Evolutionary conservation across 2,888 invertebrate genomes (phyloP), one percentile per base, ranked within the genome.

Genomic region (Chrysolina oricalcia): DNA sequence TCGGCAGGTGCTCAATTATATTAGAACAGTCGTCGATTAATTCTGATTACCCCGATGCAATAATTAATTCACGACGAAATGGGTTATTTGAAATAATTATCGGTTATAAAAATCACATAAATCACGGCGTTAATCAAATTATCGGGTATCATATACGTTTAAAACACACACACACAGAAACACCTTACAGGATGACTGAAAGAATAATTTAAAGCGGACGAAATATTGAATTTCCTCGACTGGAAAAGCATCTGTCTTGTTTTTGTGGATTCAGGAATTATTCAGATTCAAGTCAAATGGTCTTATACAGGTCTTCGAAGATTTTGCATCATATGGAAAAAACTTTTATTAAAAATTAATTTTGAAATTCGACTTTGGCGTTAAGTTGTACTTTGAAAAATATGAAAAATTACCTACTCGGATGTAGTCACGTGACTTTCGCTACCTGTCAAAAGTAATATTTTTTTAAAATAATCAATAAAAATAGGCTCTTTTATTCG

Each of bases 41-140:
- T 21, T 56, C 19, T 15, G 11, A 56, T 56, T 56, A 15, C 56
- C 17, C 19, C 23, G 21, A 15, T 13, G 15, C 23, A 13, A 56
- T 56, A 56, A 56, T 56, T 56, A 21, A 56, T 56, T 21, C 56
- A 56, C 56, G 21, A 21, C 23, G 56, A 56, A 56, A 56, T 56
- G 21, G 56, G 56, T 56, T 56, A 56, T 21, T 56, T 56, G 56
- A 56, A 11, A 56, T 56, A 56, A 56, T 56, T 56, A 56, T 19
- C 21, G 56, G 56, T 56, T 56, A 56, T 56, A 23, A 56, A 23
- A 21, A 56, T 23, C 21, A 56, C 56, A 56, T 56, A 56, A 56
- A 56, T 56, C 56, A 56, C 56, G 6, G 5, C 21, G 56, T 13
- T 56, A 23, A 56, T 56, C 21, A 56, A 21, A 56, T 56, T 21